Base-by-base conservation (phyloP, 2,888 invertebrate species). In the Emesis furor region DNA sequence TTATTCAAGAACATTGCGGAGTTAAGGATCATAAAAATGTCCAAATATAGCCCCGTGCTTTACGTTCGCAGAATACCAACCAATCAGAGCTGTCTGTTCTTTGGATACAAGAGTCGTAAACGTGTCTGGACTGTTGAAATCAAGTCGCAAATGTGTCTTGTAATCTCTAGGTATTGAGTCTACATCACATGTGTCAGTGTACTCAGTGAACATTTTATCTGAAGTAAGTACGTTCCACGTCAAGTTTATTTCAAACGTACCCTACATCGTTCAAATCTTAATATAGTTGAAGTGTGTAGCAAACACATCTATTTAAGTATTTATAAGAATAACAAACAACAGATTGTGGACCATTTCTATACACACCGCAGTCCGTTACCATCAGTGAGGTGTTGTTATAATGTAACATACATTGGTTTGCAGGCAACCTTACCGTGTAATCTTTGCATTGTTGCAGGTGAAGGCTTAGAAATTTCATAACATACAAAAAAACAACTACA, bases 11-110 rank as follows among this genome's bases (percentile, higher is more conserved):
- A 65, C 30, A 65, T n/a, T 32, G 65, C 32, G 14, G 32, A 30
- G 12, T 65, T 32, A 32, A 62, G 65, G 32, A 12, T 65, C 65
- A 32, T 65, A 65, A 65, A 51, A 65, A 65, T 65, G 14, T 65
- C 32, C 65, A 65, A 32, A 65, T 65, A 65, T 65, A 65, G 65
- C 30, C 4, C 30, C 4, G 30, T 14, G 32, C 30, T 30, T 65
- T 65, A 65, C n/a, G 51, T 65, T 65, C 32, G 65, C 65, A 24
- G 65, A 65, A 65, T 32, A 65, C 32, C 14, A 32, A 65, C 65
- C 14, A 65, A 32, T 65, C 65, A 65, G 3, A 65, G 14, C 14
- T 65, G 65, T 14, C 65, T 65, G 17, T 14, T 65, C 5, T 32
- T 14, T 32, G 10, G 32, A 14, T 32, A 65, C 65, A 65, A 32